A percentile compares a stretch with the other conserved stretches of the same genome.
Conservation (phyloP, 2,113 vertebrate species). For the Phaethornis superciliosus region DNA sequence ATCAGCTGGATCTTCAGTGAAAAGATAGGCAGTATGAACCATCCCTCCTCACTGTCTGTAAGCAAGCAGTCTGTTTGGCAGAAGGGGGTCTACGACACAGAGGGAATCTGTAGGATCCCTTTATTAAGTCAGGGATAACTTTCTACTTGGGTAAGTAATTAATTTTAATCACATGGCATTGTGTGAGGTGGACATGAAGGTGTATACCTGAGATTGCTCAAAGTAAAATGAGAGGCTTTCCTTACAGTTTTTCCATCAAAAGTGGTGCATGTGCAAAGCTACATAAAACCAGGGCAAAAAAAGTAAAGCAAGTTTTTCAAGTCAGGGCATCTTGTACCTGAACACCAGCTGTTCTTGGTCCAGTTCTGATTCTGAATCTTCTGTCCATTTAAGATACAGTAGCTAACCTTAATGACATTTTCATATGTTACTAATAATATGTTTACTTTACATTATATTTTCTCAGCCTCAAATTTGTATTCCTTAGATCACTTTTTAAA, state of each 20-base stretch:
- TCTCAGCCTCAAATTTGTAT: not conserved
- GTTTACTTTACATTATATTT: not conserved
- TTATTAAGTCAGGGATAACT: not conserved
- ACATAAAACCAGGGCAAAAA: not conserved
- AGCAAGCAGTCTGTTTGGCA: not conserved
- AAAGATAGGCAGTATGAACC: not conserved
- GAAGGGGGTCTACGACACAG: not conserved
- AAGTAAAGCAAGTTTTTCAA: not conserved
- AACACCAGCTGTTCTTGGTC: not conserved
- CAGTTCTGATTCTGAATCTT: constrained; percentile 25
- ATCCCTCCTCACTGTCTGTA: not conserved
- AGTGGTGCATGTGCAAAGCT: not conserved
- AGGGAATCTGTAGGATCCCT: not conserved
- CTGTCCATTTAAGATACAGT: not conserved
- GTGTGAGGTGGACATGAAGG: not conserved
- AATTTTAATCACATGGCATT: not conserved
- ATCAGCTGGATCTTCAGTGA: not conserved
- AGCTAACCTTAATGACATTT: not conserved
- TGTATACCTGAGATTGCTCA: not conserved
- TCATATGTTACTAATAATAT: not conserved
- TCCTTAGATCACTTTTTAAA: not conserved
- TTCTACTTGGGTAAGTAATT: not conserved
- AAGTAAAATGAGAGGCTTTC: not conserved
- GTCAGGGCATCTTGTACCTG: not conserved
- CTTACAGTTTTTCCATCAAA: not conserved